Evolutionary conservation across 2,888 invertebrate genomes (phyloP).

Genomic region (Agrotis segetum): DNA sequence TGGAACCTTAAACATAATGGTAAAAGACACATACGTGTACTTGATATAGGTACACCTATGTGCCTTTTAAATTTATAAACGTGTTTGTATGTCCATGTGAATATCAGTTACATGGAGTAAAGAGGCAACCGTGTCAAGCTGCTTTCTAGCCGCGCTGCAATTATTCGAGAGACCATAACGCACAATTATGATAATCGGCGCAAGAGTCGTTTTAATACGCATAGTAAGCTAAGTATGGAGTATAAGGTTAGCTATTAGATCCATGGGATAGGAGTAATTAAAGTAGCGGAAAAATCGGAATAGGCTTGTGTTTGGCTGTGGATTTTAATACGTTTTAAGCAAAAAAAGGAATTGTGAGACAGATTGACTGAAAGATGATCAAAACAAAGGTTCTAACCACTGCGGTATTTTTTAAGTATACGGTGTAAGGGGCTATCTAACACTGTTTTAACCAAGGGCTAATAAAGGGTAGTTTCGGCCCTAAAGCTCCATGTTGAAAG

Average conservation of each 20-base stretch:
- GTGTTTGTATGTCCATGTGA: neutral
- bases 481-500: no score
- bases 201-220: constrained; percentile 15
- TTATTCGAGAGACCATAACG: constrained; percentile 57
- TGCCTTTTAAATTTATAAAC: no score
- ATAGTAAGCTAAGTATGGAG: constrained; percentile 16
- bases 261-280: neutral
- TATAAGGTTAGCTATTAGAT: neutral
- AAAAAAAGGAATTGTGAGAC: neutral
- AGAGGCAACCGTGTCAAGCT: constrained; percentile 66
- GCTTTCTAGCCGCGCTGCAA: constrained; percentile 68
- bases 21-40: neutral
- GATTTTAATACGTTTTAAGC: neutral
- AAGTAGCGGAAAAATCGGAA: neutral
- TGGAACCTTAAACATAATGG: neutral
- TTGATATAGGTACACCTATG: neutral
- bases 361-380: neutral
- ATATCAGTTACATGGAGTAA: constrained; percentile 45
- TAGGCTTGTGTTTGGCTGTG: neutral
- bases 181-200: constrained; percentile 46
- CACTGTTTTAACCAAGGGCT: no score
- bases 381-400: neutral
- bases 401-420: no score
- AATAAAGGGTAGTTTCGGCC: no score
- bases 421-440: no score